Base-by-base conservation (phyloP, 2,113 vertebrate genomes). In the Etheostoma spectabile region DNA sequence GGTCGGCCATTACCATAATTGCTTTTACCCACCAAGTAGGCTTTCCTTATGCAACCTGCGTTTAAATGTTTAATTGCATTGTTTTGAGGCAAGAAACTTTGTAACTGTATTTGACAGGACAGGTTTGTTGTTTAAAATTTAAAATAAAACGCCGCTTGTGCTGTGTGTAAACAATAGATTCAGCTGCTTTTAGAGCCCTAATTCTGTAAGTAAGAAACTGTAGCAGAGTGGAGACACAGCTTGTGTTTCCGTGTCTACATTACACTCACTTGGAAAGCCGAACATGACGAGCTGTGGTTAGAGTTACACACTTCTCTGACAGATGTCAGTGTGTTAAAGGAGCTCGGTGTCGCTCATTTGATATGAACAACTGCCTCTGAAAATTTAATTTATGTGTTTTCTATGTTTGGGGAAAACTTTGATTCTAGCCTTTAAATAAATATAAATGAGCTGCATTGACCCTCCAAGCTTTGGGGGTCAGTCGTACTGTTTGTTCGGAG, bases 21-120 rank as follows among this genome's bases (percentile, higher is more conserved):
- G 94, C 91, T 91, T 95, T 93, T 94, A 94, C 89, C 93, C 85
- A 91, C 86, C 90, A 89, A 93, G 89, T 89, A 90, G 91, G 80
- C 90, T 92, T 95, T 93, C 91, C 93, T 95, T 89, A 87, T 90
- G 87, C 90, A 91, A 85, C 81, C 86, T 61, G 22, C 68, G 74
- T 88, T 76, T 95, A 94, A 95, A 96, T 96, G 90, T 95, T 96
- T 95, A 94, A 96, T 95, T 85, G 87, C 90, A 84, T 88, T 91
- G 92, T 93, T 95, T 94, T 93, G 78, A 93, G 91, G 86, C 85
- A 90, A 89, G 90, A 89, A 89, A 92, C 88, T 91, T 84, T 88
- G 82, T 91, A 93, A 93, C 90, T 75, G 90, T 90, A 88, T 83
- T 85, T 90, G 88, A 89, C 83, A 71, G 83, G 67, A 18, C 10